Base-by-base conservation (phyloP, 2,797 vertebrate species). In the Melanotaenia trifasciata region DNA sequence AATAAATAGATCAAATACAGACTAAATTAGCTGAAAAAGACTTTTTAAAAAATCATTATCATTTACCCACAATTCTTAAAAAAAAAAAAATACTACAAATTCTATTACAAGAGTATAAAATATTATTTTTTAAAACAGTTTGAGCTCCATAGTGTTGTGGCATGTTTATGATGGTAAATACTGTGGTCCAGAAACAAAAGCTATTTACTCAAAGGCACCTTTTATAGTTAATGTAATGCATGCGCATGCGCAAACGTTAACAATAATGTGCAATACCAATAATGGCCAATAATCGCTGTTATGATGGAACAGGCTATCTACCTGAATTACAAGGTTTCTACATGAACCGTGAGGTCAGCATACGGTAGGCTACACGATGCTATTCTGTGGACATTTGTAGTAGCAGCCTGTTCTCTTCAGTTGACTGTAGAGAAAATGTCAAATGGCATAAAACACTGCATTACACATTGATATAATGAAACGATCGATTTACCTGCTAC, bases 401-500 rank as follows among this genome's bases (percentile, higher is more conserved):
- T 0, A 26, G 18, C 13, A 38, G 24, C 8, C 0, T 10, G 2
- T 11, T 45, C 0, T 1, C 1, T 32, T 22, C 1, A 11, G 24
- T 0, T 67, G 33, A 18, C 14, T 50, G 30, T 22, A 3, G 6
- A 47, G 7, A 10, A 53, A 26, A 30, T 26, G 1, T 7, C 36
- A 16, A 43, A n/a, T 40, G 14, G 10, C 7, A 30, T 6, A 28
- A 40, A 65, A 47, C 18, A 45, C 9, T n/a, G 20, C 45, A n/a
- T n/a, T 10, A 50, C 0, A 24, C 38, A 1, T 58, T n/a, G 3
- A 1, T 13, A 3, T 28, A 26, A 13, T 1, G 1, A 32, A 38
- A 18, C 1, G 20, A 32, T 3, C 1, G 0, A 45, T 30, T 84
- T 90, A 95, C 94, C 94, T 83, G 94, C 70, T 40, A 86, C 43